Base-by-base conservation (phyloP, 2,888 invertebrate genomes). In the Drosophila vallismaia region DNA sequence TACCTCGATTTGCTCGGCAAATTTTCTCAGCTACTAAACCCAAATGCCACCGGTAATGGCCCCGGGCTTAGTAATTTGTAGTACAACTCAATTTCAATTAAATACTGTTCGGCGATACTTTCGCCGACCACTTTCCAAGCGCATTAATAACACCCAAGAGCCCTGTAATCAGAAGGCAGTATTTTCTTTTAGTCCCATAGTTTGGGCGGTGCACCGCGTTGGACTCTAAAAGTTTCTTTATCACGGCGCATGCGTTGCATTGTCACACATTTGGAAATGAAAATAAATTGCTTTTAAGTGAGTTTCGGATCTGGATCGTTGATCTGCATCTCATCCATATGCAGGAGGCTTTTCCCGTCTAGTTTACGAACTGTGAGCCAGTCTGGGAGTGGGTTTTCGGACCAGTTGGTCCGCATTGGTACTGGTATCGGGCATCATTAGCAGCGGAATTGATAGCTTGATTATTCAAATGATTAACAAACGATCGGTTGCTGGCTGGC, bases 381-480 rank as follows among this genome's bases (percentile, higher is more conserved):
- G 76, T 63, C 66, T 46, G 56, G 68, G 56, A 52, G 79, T 74
- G 68, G 75, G 70, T 38, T 48, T 40, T 4, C 4, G 40, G 71
- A 55, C 62, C 71, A 69, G 71, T 70, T 60, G 60, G 71, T 19
- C 45, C 44, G 10, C 10, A 44, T 24, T 24, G 10, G 79, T 64
- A 79, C 88, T 85, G 79, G 69, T 85, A 60, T 63, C 60, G 80
- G 84, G 79, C 78, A 88, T 91, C 89, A 88, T 91, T 90, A 91
- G 90, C 86, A 78, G 63, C 72, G 77, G 83, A 91, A 90, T 91
- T 90, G 87, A 91, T 91, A 86, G 89, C 89, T 91, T 90, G 90
- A 90, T 90, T 91, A 90, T 91, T 90, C 80, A 90, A 91, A 91
- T 90, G 84, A 79, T 84, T 82, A 86, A 83, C 79, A 76, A 78